Conservation (phyloP, 2,888 invertebrate species). For the Drosophila affinis region DNA sequence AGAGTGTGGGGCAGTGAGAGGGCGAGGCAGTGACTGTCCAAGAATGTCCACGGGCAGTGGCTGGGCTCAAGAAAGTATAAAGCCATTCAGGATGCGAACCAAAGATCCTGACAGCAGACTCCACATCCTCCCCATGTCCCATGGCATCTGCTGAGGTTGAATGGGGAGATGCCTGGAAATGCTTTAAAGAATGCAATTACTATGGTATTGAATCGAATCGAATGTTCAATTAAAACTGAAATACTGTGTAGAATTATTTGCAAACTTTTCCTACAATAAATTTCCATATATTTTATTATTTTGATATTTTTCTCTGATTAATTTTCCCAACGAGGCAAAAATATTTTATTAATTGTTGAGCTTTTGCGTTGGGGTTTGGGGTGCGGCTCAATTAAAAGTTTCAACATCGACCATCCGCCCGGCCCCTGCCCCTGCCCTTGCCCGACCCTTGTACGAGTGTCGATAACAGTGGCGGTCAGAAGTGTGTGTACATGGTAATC, state of each 20-base stretch:
- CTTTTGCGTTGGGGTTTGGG: conserved; percentile 21
- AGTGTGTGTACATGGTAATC: conserved; percentile 58
- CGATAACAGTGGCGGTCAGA: conserved; percentile 67
- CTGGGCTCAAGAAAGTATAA: conserved; percentile 20
- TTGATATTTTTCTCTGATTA: conserved; percentile 41
- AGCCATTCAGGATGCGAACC: conserved; percentile 10
- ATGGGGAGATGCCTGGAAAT: too few species aligned
- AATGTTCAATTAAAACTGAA: background rate
- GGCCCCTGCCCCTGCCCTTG: conserved; percentile 31
- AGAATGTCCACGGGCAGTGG: conserved; percentile 5
- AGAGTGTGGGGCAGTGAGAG: background rate
- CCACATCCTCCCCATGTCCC: background rate
- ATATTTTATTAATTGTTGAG: conserved; percentile 65
- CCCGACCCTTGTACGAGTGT: conserved; percentile 53
- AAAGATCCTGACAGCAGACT: background rate
- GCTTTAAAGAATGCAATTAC: background rate
- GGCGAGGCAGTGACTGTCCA: conserved; percentile 11
- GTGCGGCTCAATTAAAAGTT: conserved; percentile 74
- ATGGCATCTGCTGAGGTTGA: background rate
- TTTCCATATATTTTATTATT: conserved; percentile 14
- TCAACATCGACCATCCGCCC: conserved; percentile 62
- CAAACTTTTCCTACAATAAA: conserved; percentile 4
- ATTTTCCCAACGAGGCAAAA: conserved; percentile 42
- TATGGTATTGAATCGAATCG: background rate
- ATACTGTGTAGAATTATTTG: background rate